Base-by-base conservation (phyloP, 2,113 vertebrate species). In the Cottus gobio region DNA sequence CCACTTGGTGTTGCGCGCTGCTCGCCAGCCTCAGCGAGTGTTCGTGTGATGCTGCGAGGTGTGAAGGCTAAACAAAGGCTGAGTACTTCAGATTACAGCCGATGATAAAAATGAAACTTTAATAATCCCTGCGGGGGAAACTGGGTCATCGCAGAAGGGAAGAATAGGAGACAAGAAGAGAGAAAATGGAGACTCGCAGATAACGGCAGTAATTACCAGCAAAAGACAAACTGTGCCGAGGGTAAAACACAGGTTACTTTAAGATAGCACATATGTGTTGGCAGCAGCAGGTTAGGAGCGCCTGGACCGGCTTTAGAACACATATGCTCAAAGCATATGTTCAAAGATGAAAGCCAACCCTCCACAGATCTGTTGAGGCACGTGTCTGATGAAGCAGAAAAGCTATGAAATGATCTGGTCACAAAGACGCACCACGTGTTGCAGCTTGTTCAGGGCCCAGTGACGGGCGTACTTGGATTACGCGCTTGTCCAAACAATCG, bases 51-150 rank as follows among this genome's bases (percentile, higher is more conserved):
- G 70, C 74, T 56, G 39, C 31, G 66, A 76, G 75, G 77, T 86
- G 90, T 36, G 34, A 46, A 64, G 66, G 58, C 75, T 44, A 82
- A 86, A 90, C 68, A 85, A 85, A 82, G 75, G 61, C 66, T 18
- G 75, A 67, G 68, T 7, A 52, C 70, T 83, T 85, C 82, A 80
- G 78, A 89, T 90, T 75, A 79, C 57, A 84, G 76, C 72, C 77
- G 75, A 80, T 83, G 87, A 92, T 85, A 79, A 81, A n/a, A 84
- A 87, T 90, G 65, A 90, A 90, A 87, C 70, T 87, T 90, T 89
- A 79, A 90, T 91, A 86, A 87, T 83, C 77, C 71, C 75, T 1
- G 6, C 18, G 48, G 50, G n/a, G 74, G 15, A 85, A 92, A 92
- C 15, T 88, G 76, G 85, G 82, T 86, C 80, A 77, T 36, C 50